phyloP scores from a whole-genome alignment of 2,113 vertebrate species.

The Dasyprocta punctata region DNA sequence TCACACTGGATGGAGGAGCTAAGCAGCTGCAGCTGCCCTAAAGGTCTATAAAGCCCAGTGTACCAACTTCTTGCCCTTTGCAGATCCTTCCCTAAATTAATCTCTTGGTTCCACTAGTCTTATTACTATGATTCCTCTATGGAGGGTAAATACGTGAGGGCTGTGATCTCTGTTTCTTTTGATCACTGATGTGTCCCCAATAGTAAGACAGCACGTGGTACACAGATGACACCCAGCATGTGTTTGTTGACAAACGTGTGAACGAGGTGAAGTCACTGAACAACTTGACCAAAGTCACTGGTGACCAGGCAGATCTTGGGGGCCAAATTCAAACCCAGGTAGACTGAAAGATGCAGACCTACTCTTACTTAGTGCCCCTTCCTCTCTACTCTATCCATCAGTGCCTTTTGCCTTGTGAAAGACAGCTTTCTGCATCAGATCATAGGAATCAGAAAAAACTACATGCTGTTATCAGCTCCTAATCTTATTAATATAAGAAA shows the following conservation, averaged over 20 bases:
- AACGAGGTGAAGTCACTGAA: neutral
- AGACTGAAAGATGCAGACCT: neutral
- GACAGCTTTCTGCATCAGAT: neutral
- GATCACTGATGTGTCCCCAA: neutral
- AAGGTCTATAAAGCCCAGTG: neutral
- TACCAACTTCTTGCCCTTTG: neutral
- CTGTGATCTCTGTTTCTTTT: neutral
- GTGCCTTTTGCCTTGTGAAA: neutral
- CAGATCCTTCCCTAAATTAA: neutral
- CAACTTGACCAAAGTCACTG: neutral
- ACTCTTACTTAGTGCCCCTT: no score
- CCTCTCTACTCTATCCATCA: neutral
- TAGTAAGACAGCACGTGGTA: no score
- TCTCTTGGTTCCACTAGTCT: neutral
- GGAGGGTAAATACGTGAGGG: neutral
- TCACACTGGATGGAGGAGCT: neutral
- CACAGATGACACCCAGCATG: neutral
- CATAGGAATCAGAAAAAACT: neutral
- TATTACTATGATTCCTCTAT: neutral
- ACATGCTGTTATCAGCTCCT: neutral
- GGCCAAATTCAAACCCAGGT: neutral
- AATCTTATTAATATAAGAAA: neutral
- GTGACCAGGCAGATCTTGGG: neutral
- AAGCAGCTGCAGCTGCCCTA: no score
- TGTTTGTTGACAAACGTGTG: neutral